Evolutionary conservation across 2,888 invertebrate species (phyloP).

Genomic region (Emmelina monodactyla): DNA sequence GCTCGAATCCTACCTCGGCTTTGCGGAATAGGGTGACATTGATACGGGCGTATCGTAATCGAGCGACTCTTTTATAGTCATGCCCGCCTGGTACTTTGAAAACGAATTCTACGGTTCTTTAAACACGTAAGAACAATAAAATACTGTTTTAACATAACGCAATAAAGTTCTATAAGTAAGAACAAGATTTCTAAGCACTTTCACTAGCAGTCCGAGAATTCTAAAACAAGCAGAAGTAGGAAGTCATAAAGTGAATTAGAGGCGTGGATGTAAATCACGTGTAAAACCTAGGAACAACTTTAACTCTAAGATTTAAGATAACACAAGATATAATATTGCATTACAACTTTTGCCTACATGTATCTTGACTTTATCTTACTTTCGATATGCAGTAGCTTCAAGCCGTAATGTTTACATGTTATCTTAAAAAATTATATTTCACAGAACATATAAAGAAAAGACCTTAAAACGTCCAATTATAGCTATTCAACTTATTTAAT

Average conservation of each 20-base stretch:
- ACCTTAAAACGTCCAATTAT: slow-evolving; percentile 32
- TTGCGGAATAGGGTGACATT: slow-evolving; percentile 9
- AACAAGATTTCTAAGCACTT: not conserved
- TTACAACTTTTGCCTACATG: not conserved
- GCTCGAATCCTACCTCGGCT: slow-evolving; percentile 22
- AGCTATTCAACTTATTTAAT: slow-evolving; percentile 42
- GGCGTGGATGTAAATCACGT: not conserved
- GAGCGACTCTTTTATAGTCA: not conserved
- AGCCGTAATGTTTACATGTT: not conserved
- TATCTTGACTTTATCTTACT: not conserved
- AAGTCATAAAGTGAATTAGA: not conserved
- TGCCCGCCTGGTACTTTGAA: slow-evolving; percentile 1
- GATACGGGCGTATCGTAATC: slow-evolving; percentile 4
- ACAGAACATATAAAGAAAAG: no score
- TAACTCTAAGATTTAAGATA: not conserved
- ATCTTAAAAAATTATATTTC: not conserved
- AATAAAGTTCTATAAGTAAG: no score
- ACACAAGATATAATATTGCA: not conserved
- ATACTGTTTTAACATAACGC: no score
- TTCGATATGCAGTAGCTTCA: not conserved
- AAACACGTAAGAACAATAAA: no score
- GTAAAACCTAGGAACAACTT: not conserved
- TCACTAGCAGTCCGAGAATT: not conserved
- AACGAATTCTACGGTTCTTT: no score
- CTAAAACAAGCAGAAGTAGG: not conserved